phyloP scores from a whole-genome alignment of 2,888 invertebrate species.

The Xestia rhomboidea region DNA sequence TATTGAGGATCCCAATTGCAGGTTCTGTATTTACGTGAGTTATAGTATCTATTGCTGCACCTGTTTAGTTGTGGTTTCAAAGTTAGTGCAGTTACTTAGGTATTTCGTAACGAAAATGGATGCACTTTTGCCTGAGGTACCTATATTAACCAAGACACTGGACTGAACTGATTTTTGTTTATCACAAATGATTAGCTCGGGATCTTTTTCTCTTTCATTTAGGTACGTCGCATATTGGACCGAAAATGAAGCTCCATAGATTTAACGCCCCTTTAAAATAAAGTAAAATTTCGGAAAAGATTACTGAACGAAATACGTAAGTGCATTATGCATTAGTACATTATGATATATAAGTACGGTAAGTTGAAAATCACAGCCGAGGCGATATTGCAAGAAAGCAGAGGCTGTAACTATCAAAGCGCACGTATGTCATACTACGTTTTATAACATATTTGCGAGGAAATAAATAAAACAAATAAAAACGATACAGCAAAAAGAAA shows the following conservation, averaged over 20 bases:
- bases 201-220: not conserved
- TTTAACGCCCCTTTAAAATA: not conserved
- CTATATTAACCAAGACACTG: not conserved
- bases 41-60: constrained; percentile 20
- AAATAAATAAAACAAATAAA: no score
- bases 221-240: not conserved
- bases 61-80: constrained; percentile 31
- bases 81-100: constrained; percentile 13
- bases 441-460: no score
- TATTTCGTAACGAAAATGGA: constrained; percentile 34
- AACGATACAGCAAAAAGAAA: no score
- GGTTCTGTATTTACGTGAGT: constrained; percentile 35
- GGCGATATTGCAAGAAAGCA: no score
- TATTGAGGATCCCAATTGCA: constrained; percentile 44
- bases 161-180: constrained; percentile 3
- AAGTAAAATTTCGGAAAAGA: no score
- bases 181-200: not conserved
- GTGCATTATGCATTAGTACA: no score
- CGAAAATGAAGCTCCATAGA: not conserved
- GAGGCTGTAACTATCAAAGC: no score
- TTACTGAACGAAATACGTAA: no score
- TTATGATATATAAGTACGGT: no score
- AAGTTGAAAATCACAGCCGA: no score
- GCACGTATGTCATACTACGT: no score
- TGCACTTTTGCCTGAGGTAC: not conserved